Base-by-base conservation (phyloP, 1,140 invertebrate species). In the Eufriesea mexicana region DNA sequence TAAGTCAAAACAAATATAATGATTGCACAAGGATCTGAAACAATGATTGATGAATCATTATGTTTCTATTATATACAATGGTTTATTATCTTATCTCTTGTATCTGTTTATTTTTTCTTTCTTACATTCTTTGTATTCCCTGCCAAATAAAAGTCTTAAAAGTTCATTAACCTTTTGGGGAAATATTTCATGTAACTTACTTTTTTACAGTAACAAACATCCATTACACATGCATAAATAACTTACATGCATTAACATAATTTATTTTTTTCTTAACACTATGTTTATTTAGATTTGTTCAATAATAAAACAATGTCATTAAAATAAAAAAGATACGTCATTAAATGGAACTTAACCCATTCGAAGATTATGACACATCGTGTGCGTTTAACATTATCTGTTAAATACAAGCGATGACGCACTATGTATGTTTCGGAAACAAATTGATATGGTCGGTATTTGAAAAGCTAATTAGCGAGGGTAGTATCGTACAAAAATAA, bases 11-110 rank as follows among this genome's bases (percentile, higher is more conserved):
- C n/a, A 64, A 72, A 72, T 79, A 49, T 51, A 72, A 66, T 66
- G 49, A 76, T 67, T 55, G 1, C 42, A 75, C 1, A 76, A 28
- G 9, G 25, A 67, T 76, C 57, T 2, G 8, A 23, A 49, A 20
- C 1, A 67, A 49, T 28, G 18, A 67, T 75, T 75, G 45, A 64
- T 16, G 66, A 55, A 54, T 18, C 35, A 55, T 57, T 55, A 12
- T 74, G 25, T 35, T 18, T 16, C 16, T 2, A 12, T 10, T 5
- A 16, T n/a, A 14, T 16, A 14, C 20, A 49, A 8, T 12, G 8
- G n/a, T 9, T 5, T 47, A 28, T 20, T 75, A 75, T 47, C 71
- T 81, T 81, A 66, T 81, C 61, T 67, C 2, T 28, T 35, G 25
- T 66, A 5, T 66, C 20, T 49, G 25, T 67, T 75, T 80, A 47